These are phyloP conservation scores for Idris sp. DNA, from an alignment of 1,140 invertebrate genomes.

Conservation along the genomic window DNA sequence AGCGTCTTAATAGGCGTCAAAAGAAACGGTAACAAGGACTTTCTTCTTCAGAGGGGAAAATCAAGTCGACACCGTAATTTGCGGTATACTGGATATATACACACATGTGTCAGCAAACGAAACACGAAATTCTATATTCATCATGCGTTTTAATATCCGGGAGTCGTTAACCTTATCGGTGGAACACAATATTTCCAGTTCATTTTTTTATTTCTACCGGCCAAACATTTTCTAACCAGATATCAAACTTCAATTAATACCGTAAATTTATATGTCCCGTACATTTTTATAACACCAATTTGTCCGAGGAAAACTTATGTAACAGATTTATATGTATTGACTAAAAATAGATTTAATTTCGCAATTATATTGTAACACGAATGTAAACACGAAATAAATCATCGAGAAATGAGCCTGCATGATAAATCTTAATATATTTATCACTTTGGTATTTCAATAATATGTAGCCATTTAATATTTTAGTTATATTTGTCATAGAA, in stretches of 20 bases:
- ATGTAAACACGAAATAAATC: constrained; percentile 5
- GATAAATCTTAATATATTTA: constrained; percentile 18
- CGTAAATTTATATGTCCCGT: too few species aligned
- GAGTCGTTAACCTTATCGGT: constrained; percentile 51
- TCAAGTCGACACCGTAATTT: constrained; percentile 54
- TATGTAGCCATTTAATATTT: constrained; percentile 10
- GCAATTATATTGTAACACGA: not conserved
- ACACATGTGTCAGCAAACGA: constrained; percentile 32
- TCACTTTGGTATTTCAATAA: constrained; percentile 27
- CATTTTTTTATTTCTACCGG: not conserved
- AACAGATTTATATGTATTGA: too few species aligned
- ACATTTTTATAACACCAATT: too few species aligned
- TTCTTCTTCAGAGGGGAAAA: constrained; percentile 58
- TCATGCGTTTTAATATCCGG: constrained; percentile 28
- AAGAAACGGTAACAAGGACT: constrained; percentile 65
- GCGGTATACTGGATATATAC: constrained; percentile 43
- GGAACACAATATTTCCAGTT: constrained; percentile 42
- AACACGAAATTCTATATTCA: constrained; percentile 51
- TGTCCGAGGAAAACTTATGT: too few species aligned
- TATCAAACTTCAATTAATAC: not conserved
- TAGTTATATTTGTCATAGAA: constrained; percentile 29
- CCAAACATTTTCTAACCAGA: not conserved
- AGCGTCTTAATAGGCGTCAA: constrained; percentile 53
- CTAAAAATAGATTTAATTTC: too few species aligned
- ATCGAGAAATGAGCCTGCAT: not conserved